phyloP scores from a whole-genome alignment of 2,797 vertebrate species.

The Acanthiza pusilla region DNA sequence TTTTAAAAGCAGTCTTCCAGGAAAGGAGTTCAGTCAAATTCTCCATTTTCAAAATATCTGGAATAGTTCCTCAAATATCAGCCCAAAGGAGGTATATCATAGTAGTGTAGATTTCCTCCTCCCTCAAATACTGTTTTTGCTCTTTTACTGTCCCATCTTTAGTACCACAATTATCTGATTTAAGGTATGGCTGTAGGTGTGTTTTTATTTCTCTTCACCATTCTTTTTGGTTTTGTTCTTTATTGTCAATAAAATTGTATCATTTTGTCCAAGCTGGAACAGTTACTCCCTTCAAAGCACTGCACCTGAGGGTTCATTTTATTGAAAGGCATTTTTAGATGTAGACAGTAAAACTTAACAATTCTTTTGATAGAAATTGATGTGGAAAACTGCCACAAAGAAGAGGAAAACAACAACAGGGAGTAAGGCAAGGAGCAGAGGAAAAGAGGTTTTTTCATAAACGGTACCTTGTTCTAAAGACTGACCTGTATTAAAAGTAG shows the following conservation, averaged over 20 bases:
- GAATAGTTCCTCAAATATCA: not conserved
- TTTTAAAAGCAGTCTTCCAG: not conserved
- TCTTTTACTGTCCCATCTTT: not conserved
- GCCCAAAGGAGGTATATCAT: not conserved
- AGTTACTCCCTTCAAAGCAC: not conserved
- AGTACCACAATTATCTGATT: not conserved
- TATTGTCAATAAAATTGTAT: not conserved
- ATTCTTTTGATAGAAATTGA: not conserved
- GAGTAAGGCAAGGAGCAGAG: not conserved
- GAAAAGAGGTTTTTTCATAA: not conserved
- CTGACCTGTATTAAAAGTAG: not conserved
- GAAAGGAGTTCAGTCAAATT: not conserved
- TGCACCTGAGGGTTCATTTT: not conserved
- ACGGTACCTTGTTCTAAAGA: not conserved
- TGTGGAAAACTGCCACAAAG: not conserved
- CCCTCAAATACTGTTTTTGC: not conserved
- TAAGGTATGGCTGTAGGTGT: not conserved
- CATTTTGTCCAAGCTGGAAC: not conserved
- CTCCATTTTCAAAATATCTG: not conserved
- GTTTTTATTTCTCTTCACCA: not conserved
- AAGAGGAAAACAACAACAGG: not conserved
- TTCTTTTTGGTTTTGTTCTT: not conserved
- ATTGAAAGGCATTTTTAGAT: slow-evolving; percentile 5
- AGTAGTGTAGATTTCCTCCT: not conserved
- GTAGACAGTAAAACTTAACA: not conserved